These are phyloP conservation scores for Alethe castanea DNA, from an alignment of 2,113 vertebrate species.

Conservation along the genomic window DNA sequence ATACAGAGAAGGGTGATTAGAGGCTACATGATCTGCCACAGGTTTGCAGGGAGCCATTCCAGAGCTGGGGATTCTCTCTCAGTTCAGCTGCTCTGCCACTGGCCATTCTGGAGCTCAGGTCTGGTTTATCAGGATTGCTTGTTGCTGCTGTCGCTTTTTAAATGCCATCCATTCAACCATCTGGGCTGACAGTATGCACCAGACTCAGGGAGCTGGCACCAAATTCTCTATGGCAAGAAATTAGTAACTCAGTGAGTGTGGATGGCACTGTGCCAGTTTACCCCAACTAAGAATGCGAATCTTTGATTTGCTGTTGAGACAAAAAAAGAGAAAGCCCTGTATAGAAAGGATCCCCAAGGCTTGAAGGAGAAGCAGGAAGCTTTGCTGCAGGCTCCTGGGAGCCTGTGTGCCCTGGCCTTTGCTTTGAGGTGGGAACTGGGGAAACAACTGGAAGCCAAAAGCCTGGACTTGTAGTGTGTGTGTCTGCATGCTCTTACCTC, in stretches of 20 bases:
- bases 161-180: conserved; percentile 17
- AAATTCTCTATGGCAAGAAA: background rate
- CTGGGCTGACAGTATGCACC: background rate
- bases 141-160: conserved; percentile 15
- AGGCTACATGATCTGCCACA: background rate
- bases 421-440: background rate
- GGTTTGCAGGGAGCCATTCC: fast-evolving
- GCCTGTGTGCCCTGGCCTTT: background rate
- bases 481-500: background rate
- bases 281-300: background rate
- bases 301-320: background rate
- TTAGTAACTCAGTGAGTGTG: background rate
- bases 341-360: background rate
- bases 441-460: background rate
- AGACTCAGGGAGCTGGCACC: background rate
- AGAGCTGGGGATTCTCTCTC: background rate
- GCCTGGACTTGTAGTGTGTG: background rate
- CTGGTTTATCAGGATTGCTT: background rate
- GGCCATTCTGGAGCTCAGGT: background rate
- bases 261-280: background rate
- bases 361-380: background rate
- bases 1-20: background rate
- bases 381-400: background rate
- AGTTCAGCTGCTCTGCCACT: background rate
- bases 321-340: background rate